These are phyloP conservation scores for Myoxocephalus aenaeus DNA, from an alignment of 2,797 vertebrate genomes.

Conservation along the genomic window DNA sequence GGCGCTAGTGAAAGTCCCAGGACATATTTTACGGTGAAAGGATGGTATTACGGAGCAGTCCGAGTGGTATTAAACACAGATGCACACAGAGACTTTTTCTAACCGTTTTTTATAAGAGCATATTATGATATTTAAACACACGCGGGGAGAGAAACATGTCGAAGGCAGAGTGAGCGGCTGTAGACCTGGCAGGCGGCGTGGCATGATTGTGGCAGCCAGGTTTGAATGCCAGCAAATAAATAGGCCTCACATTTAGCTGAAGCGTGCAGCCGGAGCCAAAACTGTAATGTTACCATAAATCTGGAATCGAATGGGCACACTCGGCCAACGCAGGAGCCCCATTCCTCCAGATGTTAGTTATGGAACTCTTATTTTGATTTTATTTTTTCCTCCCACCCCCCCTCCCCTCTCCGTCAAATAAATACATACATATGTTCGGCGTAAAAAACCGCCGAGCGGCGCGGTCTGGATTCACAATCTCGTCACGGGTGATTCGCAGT, in stretches of 20 bases:
- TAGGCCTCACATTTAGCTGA: conserved; percentile 64
- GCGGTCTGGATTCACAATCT: conserved; percentile 71
- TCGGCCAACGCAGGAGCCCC: conserved; percentile 60
- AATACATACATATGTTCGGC: conserved; percentile 66
- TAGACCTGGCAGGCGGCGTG: conserved; percentile 63
- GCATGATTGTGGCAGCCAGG: conserved; percentile 64
- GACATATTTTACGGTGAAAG: conserved; percentile 42
- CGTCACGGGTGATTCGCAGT: conserved; percentile 52
- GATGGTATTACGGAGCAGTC: conserved; percentile 25
- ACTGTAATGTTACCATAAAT: conserved; percentile 79
- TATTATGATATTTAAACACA: conserved; percentile 57
- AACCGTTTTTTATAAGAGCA: conserved; percentile 36
- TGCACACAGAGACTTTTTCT: conserved; percentile 30
- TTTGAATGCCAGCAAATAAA: conserved; percentile 70
- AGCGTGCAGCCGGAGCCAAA: conserved; percentile 56
- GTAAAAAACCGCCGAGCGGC: conserved; percentile 57
- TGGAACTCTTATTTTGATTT: conserved; percentile 55
- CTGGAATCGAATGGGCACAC: conserved; percentile 67
- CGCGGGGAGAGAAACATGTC: conserved; percentile 24
- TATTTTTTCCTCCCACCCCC: not conserved
- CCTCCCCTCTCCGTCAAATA: conserved; percentile 39
- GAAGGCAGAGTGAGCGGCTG: conserved; percentile 47
- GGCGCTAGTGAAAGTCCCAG: conserved; percentile 26
- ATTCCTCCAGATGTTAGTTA: conserved; percentile 76
- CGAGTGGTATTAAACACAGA: conserved; percentile 39